A percentile compares a stretch with the other conserved stretches of the same genome.
Conservation (phyloP, 1,140 invertebrate species). For the Drosophila orosa region DNA sequence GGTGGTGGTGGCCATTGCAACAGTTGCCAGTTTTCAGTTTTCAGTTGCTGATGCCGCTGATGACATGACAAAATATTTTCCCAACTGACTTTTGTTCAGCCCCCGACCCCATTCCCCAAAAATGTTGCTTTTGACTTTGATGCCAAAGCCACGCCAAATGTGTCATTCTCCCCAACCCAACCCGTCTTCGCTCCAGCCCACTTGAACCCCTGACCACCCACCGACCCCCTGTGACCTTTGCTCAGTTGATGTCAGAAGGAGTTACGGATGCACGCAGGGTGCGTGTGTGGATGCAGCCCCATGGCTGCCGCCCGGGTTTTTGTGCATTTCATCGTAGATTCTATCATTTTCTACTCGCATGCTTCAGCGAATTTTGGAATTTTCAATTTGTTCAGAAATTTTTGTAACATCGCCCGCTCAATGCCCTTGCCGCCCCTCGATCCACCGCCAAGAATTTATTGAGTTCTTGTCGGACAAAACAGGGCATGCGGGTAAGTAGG, state of each 20-base stretch:
- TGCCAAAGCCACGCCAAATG: constrained; percentile 65
- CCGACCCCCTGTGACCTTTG: constrained; percentile 40
- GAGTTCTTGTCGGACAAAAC: constrained; percentile 17
- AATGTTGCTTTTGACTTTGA: constrained; percentile 78
- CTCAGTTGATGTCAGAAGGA: constrained; percentile 47
- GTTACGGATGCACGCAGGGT: constrained; percentile 35
- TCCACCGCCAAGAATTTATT: constrained; percentile 55
- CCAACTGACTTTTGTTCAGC: constrained; percentile 65
- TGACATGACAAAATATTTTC: constrained; percentile 83
- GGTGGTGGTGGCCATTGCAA: constrained; percentile 46
- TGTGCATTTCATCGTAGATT: constrained; percentile 81
- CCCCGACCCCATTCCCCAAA: constrained; percentile 5
- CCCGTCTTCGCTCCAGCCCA: neutral
- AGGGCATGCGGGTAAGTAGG: neutral
- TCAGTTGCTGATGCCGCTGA: constrained; percentile 61
- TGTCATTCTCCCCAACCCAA: constrained; percentile 23
- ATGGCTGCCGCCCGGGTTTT: constrained; percentile 33
- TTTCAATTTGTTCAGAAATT: constrained; percentile 82
- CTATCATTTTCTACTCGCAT: constrained; percentile 79
- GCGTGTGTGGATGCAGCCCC: constrained; percentile 38
- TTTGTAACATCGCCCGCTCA: constrained; percentile 48
- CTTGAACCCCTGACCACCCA: constrained; percentile 1
- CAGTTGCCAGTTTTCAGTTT: constrained; percentile 65
- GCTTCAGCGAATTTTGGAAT: constrained; percentile 80
- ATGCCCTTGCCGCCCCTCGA: neutral